Percentiles rank a stretch among this genome's conserved stretches.
These are phyloP conservation scores for Patella ulyssiponensis DNA, from an alignment of 2,888 invertebrate genomes.

Conservation along the genomic window DNA sequence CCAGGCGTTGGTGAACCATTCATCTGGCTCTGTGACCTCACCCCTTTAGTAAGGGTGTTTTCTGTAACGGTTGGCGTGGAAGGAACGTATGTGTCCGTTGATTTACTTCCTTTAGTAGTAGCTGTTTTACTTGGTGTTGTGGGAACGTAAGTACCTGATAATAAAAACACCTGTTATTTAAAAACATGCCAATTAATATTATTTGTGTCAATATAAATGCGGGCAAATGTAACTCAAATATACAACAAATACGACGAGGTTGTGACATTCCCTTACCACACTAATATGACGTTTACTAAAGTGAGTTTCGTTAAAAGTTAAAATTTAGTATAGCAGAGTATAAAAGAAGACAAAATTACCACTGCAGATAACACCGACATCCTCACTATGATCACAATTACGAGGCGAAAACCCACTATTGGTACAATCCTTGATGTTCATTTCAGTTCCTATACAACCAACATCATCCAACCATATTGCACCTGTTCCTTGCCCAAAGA, in stretches of 20 bases:
- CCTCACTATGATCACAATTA: slow-evolving; percentile 43
- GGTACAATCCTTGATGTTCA: slow-evolving; percentile 31
- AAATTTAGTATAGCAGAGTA: no score
- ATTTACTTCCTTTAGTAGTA: background rate
- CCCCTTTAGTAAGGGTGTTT: no score
- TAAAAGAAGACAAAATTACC: slow-evolving; percentile 27
- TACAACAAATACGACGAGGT: no score
- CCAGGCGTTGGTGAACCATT: background rate
- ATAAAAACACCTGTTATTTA: background rate
- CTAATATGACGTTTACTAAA: no score
- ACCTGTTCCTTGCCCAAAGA: slow-evolving; percentile 34
- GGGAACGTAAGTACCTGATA: slow-evolving; percentile 10
- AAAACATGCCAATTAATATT: no score
- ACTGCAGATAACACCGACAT: slow-evolving; percentile 42
- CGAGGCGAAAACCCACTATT: slow-evolving; percentile 35
- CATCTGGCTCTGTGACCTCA: no score
- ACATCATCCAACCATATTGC: slow-evolving; percentile 50
- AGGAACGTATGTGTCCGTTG: background rate
- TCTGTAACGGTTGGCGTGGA: background rate
- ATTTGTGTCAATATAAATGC: no score
- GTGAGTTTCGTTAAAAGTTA: no score
- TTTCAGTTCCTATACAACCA: slow-evolving; percentile 41
- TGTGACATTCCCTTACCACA: no score
- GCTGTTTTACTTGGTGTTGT: background rate
- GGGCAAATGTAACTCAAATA: no score